Evolutionary conservation across 2,797 vertebrate species (phyloP).

Genomic region (Tapirus indicus): DNA sequence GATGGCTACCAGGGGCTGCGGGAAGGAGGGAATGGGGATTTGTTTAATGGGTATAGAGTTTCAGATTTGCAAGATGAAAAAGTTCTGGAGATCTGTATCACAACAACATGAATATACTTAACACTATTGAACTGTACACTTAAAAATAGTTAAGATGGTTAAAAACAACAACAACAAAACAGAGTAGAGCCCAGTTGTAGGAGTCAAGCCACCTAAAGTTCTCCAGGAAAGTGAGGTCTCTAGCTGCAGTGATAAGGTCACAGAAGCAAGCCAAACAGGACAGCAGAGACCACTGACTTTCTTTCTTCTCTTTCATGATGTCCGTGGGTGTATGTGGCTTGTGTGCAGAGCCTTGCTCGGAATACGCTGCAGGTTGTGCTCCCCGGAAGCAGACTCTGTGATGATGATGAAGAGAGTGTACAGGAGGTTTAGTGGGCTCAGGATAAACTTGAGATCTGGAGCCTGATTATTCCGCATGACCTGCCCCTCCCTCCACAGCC

Average conservation of each 20-base stretch:
- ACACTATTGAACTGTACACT: neutral
- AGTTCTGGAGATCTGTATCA: neutral
- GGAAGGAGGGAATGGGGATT: neutral
- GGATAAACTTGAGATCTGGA: neutral
- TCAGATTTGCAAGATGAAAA: neutral
- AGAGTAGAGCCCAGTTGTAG: neutral
- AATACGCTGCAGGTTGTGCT: neutral
- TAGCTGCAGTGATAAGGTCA: neutral
- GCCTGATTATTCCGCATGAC: neutral
- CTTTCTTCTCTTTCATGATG: neutral
- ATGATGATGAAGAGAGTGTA: neutral
- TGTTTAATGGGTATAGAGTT: neutral
- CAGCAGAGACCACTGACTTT: neutral
- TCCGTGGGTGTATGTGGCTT: neutral
- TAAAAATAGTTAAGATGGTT: neutral
- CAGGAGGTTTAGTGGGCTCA: neutral
- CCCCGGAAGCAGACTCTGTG: neutral
- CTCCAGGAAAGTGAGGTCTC: neutral
- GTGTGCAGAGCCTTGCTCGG: neutral
- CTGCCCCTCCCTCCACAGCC: neutral
- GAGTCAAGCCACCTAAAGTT: neutral
- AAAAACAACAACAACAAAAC: neutral
- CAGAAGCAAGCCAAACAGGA: neutral
- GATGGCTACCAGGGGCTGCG: neutral
- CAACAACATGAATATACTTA: neutral